Evolutionary conservation across 2,888 invertebrate species (phyloP), one percentile per base, ranked within the genome.

Genomic region (Fragum whitleyi): DNA sequence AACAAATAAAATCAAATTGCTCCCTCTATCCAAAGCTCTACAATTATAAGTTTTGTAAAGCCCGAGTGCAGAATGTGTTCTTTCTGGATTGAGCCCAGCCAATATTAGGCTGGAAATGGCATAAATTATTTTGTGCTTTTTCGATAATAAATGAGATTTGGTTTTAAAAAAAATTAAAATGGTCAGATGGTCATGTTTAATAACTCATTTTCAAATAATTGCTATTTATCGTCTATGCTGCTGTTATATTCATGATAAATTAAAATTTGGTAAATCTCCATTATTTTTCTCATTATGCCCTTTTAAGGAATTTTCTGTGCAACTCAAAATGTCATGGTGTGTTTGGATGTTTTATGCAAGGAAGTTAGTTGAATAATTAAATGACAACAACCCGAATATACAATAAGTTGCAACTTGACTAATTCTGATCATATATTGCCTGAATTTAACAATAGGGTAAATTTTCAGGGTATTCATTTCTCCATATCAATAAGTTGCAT

Each of bases 61-160:
- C 82, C 81, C 39, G 92, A 92, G 92, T 92, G 92, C 92, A 91
- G 90, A 88, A 90, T 90, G 91, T 91, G 91, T 91, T 90, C 86
- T 87, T 89, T 79, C 86, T 90, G 32, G 62, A 62, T 62, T 89
- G 90, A 89, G 92, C 88, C 90, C 90, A 89, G 90, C 89, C 84
- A 81, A 79, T 82, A 61, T 62, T 62, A 72, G 83, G 81, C 79
- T 77, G 75, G 79, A 59, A 68, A 72, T 67, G 53, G 32, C 53
- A 65, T 42, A 39, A 65, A 65, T 2, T 29, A 47, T 3, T 47
- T n/a, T 47, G 14, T 47, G 47, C 28, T 14, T 57, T 57, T 47
- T 16, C n/a, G 5, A 14, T n/a, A n/a, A n/a, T n/a, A n/a, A n/a
- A n/a, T n/a, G n/a, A n/a, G n/a, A n/a, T n/a, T n/a, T n/a, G n/a